A percentile compares a stretch with the other conserved stretches of the same genome.
phyloP scores from a whole-genome alignment of 2,888 invertebrate species.

The Limnephilus rhombicus region DNA sequence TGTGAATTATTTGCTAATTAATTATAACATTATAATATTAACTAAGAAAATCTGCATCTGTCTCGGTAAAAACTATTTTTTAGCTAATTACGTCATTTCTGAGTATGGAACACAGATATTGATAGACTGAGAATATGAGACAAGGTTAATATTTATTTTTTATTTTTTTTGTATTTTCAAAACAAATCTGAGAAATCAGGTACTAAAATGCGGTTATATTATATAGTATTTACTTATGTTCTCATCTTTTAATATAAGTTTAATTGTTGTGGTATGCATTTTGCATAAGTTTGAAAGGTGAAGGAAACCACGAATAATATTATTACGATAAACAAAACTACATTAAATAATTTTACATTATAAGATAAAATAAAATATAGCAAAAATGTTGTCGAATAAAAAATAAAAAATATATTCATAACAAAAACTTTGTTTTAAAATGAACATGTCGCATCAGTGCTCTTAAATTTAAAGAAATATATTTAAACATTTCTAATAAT shows the following conservation, averaged over 20 bases:
- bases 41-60: background rate
- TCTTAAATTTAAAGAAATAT: too few relatives aligned
- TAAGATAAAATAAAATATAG: background rate
- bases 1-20: background rate
- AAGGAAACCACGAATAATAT: background rate
- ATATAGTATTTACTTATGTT: too few relatives aligned
- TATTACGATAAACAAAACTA: background rate
- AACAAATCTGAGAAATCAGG: too few relatives aligned
- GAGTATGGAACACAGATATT: too few relatives aligned
- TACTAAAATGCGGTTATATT: too few relatives aligned
- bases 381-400: background rate
- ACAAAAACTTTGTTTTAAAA: background rate
- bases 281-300: background rate
- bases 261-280: background rate
- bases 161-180: too few relatives aligned
- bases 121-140: too few relatives aligned
- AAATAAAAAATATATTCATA: background rate
- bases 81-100: too few relatives aligned
- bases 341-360: background rate
- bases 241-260: background rate
- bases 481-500: too few relatives aligned
- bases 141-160: too few relatives aligned
- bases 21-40: background rate
- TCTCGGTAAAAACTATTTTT: background rate
- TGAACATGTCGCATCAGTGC: background rate